phyloP scores from a whole-genome alignment of 53 echinoderm and acorn worm genomes.

The Antedon mediterranea region DNA sequence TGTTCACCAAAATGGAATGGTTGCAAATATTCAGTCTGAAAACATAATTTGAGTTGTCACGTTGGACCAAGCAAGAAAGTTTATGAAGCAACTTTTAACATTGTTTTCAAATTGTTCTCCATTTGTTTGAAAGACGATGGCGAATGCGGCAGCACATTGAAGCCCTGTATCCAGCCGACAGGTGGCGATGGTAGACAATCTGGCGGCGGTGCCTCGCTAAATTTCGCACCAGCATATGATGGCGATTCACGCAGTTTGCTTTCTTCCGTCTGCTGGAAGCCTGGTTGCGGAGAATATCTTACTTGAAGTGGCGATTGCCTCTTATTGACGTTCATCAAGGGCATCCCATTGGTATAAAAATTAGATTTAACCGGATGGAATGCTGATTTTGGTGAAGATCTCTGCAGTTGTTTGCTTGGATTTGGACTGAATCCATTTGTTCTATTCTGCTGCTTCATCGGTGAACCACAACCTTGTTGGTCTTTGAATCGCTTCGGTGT shows the following conservation, averaged over 20 bases:
- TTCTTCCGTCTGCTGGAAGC: background rate
- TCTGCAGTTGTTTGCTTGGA: background rate
- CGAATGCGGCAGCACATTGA: background rate
- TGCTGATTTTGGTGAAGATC: background rate
- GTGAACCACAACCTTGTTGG: background rate
- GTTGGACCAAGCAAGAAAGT: background rate
- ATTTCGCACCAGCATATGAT: constrained; percentile 77
- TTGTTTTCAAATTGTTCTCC: constrained; percentile 4
- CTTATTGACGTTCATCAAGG: background rate
- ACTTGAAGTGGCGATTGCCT: background rate
- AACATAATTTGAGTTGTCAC: constrained; percentile 5
- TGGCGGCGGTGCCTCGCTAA: constrained; percentile 76
- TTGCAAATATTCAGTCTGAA: background rate
- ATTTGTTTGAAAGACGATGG: background rate
- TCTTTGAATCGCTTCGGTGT: background rate
- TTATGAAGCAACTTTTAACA: constrained; percentile 12
- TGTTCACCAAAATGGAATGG: background rate
- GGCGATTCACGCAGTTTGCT: background rate
- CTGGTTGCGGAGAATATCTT: background rate
- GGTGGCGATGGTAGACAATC: constrained; percentile 68
- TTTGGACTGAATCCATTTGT: background rate
- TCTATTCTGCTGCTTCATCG: background rate
- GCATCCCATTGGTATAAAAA: background rate
- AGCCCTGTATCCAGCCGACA: constrained; percentile 35
- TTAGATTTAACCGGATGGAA: background rate